These are phyloP conservation scores for Polypterus senegalus DNA, from an alignment of 2,113 vertebrate species.

Conservation along the genomic window DNA sequence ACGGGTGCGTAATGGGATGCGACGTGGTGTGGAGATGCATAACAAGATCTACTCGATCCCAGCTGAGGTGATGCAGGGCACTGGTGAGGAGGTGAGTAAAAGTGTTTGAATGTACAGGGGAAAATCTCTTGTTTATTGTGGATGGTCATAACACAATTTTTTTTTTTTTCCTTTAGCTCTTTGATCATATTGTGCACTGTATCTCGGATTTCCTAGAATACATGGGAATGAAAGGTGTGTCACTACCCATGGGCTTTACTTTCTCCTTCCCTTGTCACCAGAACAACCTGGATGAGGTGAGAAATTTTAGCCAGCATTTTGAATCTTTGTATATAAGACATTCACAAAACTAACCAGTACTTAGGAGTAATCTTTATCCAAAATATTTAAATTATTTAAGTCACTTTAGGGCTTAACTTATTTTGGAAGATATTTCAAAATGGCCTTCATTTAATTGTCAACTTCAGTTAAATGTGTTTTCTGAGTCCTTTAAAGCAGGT, in stretches of 20 bases:
- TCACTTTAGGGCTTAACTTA: too few species aligned
- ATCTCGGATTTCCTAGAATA: conserved; percentile 87
- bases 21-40: conserved; percentile 76
- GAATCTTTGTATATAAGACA: too few species aligned
- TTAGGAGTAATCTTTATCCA: too few species aligned
- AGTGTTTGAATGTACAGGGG: neutral
- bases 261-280: conserved; percentile 95
- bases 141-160: neutral
- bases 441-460: too few species aligned
- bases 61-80: conserved; percentile 80
- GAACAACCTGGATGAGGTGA: conserved; percentile 77
- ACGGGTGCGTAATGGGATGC: conserved; percentile 59
- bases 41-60: conserved; percentile 94
- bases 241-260: conserved; percentile 82
- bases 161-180: conserved; percentile 53
- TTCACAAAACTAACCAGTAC: too few species aligned
- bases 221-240: conserved; percentile 83
- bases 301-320: neutral
- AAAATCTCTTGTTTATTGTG: neutral
- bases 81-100: conserved; percentile 73
- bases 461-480: too few species aligned
- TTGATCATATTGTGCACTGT: conserved; percentile 83
- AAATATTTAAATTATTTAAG: too few species aligned
- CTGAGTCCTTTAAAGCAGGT: too few species aligned
- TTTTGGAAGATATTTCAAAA: too few species aligned